Percentiles rank a stretch among this genome's conserved stretches.
Evolutionary conservation across 2,113 vertebrate species (phyloP).

Genomic region (Zosterops lateralis): DNA sequence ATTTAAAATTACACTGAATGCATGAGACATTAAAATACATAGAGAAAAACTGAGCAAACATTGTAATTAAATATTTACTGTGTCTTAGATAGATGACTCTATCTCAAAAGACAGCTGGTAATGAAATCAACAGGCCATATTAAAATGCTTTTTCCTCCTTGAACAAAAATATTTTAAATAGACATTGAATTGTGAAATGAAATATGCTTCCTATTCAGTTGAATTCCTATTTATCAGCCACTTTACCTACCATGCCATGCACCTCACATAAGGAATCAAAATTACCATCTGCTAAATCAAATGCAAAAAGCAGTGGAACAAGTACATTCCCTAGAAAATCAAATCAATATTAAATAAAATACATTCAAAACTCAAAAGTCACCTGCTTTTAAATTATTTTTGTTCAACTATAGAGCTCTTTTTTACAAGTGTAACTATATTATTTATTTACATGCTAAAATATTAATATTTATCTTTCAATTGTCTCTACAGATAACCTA

Average conservation of each 20-base stretch:
- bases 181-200: not conserved
- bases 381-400: not conserved
- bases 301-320: not conserved
- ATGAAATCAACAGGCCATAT: not conserved
- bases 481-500: not conserved
- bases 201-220: not conserved
- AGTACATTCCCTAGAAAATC: not conserved
- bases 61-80: not conserved
- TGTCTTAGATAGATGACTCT: not conserved
- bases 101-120: not conserved
- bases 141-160: not conserved
- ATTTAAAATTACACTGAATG: not conserved
- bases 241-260: not conserved
- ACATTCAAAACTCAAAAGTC: not conserved
- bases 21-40: not conserved
- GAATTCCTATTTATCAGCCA: not conserved
- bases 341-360: slow-evolving; percentile 4
- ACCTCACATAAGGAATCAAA: not conserved
- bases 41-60: not conserved
- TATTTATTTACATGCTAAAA: slow-evolving; percentile 9
- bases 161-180: not conserved
- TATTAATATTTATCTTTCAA: not conserved
- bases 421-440: not conserved
- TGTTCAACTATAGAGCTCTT: not conserved
- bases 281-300: slow-evolving; percentile 18